Evolutionary conservation across 2,113 vertebrate species (phyloP).

Genomic region (Caranx ignobilis): DNA sequence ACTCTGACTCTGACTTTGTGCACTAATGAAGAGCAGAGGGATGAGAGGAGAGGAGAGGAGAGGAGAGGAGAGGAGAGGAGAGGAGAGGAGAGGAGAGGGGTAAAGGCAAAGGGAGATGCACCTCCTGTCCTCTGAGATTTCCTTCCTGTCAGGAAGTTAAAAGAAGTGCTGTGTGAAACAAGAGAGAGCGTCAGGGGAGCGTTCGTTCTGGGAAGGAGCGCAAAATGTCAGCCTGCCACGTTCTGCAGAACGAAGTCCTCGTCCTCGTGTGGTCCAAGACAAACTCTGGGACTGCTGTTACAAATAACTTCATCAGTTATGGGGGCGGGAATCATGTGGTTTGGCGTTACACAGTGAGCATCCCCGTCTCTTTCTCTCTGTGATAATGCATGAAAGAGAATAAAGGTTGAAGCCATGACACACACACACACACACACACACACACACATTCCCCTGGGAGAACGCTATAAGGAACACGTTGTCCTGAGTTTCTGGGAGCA

Average conservation of each 20-base stretch:
- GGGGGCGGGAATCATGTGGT: not conserved
- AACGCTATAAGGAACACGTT: constrained; percentile 28
- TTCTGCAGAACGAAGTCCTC: constrained; percentile 47
- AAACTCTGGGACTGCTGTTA: constrained; percentile 31
- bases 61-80: constrained; percentile 6
- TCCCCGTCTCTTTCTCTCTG: not conserved
- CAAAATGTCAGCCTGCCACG: constrained; percentile 67
- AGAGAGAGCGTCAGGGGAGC: constrained; percentile 59
- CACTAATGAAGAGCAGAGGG: constrained; percentile 72
- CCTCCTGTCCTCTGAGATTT: constrained; percentile 53
- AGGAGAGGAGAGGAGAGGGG: not conserved
- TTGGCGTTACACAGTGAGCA: constrained; percentile 13
- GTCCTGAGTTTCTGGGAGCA: constrained; percentile 38
- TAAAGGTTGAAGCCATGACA: constrained; percentile 1
- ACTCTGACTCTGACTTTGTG: constrained; percentile 62
- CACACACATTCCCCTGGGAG: constrained; percentile 10
- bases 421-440: not conserved
- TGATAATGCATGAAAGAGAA: constrained; percentile 10
- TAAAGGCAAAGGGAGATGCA: constrained; percentile 43
- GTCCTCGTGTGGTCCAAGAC: constrained; percentile 28
- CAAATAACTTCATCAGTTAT: constrained; percentile 10
- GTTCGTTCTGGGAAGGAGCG: constrained; percentile 64
- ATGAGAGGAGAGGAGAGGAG: constrained; percentile 6
- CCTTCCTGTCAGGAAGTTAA: constrained; percentile 65
- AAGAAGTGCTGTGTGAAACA: constrained; percentile 66